Evolutionary conservation across 1,140 invertebrate species (phyloP), one percentile per base, ranked within the genome.

Genomic region (Aphelenchoides besseyi): DNA sequence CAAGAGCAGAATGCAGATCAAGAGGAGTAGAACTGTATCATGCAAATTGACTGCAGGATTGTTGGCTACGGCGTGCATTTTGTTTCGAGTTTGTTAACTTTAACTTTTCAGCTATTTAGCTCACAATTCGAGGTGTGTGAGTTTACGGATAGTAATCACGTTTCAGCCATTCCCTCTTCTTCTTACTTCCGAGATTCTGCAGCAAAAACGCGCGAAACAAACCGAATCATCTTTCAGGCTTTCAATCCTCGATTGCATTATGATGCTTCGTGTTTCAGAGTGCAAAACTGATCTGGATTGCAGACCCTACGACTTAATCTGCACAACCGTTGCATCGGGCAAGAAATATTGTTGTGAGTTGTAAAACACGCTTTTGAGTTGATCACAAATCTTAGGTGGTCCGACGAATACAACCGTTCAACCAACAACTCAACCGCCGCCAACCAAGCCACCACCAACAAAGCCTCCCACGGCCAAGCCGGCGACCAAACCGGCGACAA

Each of bases 331-430:
- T 5, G 55, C 5, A 29, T 8, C 5, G 5, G 55, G 55, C 26
- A 12, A 23, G 23, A 59, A 59, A 23, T 59, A 59, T 59, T 59
- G 55, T 33, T 59, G 55, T 59, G 18, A 59, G 55, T 59, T 5
- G n/a, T 41, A 8, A 41, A 5, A n/a, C n/a, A n/a, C n/a, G n/a
- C n/a, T 41, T 8, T 8, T 41, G n/a, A 41, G 37, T 41, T 41
- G 37, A 41, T 5, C 5, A 41, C 5, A 41, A 41, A 41, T 5
- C n/a, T 41, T 41, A n/a, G n/a, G n/a, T n/a, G n/a, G n/a, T n/a
- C n/a, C n/a, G n/a, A n/a, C n/a, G n/a, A n/a, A n/a, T 8, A 41
- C 37, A 41, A 41, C 37, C 5, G 37, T n/a, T 5, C 5, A 41
- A n/a, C 37, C 37, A 8, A 41, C 37, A 8, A 5, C 5, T 8